phyloP scores from a whole-genome alignment of 2,797 vertebrate species.

The Cossypha polioptera region DNA sequence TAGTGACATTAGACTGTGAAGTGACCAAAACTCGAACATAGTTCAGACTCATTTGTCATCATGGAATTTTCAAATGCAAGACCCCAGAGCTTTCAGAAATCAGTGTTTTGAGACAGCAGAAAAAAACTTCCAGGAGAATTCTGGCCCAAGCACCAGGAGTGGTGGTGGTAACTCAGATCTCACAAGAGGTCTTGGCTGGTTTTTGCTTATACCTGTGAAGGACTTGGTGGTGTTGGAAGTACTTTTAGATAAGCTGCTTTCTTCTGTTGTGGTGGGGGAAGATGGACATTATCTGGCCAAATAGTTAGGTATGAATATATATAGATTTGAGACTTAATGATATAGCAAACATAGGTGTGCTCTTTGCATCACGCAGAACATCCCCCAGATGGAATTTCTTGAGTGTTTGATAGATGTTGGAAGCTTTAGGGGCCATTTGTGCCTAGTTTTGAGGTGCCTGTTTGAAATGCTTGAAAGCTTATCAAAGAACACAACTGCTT shows the following conservation, averaged over 20 bases:
- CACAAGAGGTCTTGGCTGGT: constrained; percentile 20
- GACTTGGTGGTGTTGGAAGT: constrained; percentile 27
- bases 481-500: constrained; percentile 35
- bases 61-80: background rate
- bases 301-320: constrained; percentile 53
- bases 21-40: background rate
- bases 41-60: background rate
- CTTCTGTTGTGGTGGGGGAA: constrained; percentile 43
- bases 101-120: background rate
- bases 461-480: constrained; percentile 60
- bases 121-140: background rate
- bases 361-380: constrained; percentile 35
- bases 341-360: constrained; percentile 46
- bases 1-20: constrained; percentile 23
- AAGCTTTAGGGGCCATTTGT: constrained; percentile 42
- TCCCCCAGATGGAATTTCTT: constrained; percentile 26
- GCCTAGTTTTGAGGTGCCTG: constrained; percentile 65
- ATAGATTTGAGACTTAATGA: constrained; percentile 55
- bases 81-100: background rate
- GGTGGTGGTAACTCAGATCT: background rate
- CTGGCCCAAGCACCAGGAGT: background rate
- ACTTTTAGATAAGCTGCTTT: constrained; percentile 50
- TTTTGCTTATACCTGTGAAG: constrained; percentile 36
- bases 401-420: constrained; percentile 21
- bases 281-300: constrained; percentile 48